phyloP scores from a whole-genome alignment of 2,113 vertebrate species.

The Rousettus leschenaultii region DNA sequence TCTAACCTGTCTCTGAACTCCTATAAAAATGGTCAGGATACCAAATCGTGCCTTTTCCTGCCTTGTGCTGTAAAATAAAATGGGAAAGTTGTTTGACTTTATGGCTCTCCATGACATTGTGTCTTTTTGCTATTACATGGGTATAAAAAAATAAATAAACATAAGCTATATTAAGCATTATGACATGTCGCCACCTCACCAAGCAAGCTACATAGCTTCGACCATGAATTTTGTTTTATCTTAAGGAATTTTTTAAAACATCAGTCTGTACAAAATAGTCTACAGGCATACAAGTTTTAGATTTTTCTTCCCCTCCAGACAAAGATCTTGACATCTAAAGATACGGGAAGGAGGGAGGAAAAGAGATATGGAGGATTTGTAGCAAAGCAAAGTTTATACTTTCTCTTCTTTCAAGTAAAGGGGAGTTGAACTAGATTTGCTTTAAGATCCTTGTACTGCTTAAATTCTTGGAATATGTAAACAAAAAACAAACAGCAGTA shows the following conservation, averaged over 20 bases:
- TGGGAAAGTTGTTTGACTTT: slow-evolving; percentile 66
- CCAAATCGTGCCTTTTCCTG: slow-evolving; percentile 66
- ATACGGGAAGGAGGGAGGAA: not conserved
- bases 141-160: slow-evolving; percentile 73
- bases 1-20: slow-evolving; percentile 68
- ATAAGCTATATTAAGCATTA: slow-evolving; percentile 69
- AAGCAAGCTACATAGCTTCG: slow-evolving; percentile 48
- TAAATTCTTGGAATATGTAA: slow-evolving; percentile 22
- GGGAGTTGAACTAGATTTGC: not conserved
- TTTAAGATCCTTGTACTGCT: not conserved
- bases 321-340: slow-evolving; percentile 46
- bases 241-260: slow-evolving; percentile 49
- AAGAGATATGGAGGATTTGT: not conserved
- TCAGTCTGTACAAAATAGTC: slow-evolving; percentile 3
- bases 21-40: slow-evolving; percentile 73
- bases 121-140: slow-evolving; percentile 71
- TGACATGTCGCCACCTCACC: slow-evolving; percentile 40
- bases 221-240: slow-evolving; percentile 55
- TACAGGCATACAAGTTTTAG: slow-evolving; percentile 16
- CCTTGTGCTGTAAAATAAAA: slow-evolving; percentile 66
- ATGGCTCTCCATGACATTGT: slow-evolving; percentile 40
- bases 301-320: not conserved
- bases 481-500: not conserved
- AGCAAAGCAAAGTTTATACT: slow-evolving; percentile 25
- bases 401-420: slow-evolving; percentile 36